Percentiles rank a stretch among this genome's conserved stretches.
Evolutionary conservation across 2,113 vertebrate genomes (phyloP).

Genomic region (Zosterops pallidus): DNA sequence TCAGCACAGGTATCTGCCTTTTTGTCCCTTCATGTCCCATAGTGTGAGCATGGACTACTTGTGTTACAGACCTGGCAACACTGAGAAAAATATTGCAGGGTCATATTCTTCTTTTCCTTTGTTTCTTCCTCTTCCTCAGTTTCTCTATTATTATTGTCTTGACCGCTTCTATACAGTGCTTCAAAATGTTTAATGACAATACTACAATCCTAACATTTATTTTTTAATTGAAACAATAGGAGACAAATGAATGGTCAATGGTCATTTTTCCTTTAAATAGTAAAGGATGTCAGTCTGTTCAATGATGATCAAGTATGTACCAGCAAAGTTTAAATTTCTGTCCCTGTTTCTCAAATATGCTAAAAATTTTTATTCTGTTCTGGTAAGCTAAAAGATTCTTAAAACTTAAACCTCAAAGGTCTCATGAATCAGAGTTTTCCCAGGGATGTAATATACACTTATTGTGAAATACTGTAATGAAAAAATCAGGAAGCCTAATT

Average conservation of each 20-base stretch:
- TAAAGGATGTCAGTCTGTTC: not conserved
- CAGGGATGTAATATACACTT: not conserved
- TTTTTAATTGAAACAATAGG: not conserved
- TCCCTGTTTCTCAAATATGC: not conserved
- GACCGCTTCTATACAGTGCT: not conserved
- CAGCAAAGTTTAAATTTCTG: not conserved
- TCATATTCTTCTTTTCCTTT: not conserved
- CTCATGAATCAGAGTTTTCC: not conserved
- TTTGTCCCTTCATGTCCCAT: not conserved
- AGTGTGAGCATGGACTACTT: not conserved
- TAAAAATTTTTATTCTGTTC: not conserved
- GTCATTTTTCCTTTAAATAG: not conserved
- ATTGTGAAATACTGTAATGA: not conserved
- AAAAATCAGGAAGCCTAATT: not conserved
- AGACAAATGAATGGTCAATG: not conserved
- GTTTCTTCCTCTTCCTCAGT: not conserved
- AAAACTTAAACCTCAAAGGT: not conserved
- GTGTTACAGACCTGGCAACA: not conserved
- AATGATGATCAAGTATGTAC: not conserved
- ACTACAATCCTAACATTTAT: not conserved
- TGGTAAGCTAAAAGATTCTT: not conserved
- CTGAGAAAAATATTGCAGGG: rapidly evolving
- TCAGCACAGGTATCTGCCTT: not conserved
- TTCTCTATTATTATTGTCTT: not conserved
- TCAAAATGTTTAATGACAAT: not conserved